A percentile compares a stretch with the other conserved stretches of the same genome.
These are phyloP conservation scores for Eupithecia subfuscata DNA, from an alignment of 2,888 invertebrate species.

Conservation along the genomic window DNA sequence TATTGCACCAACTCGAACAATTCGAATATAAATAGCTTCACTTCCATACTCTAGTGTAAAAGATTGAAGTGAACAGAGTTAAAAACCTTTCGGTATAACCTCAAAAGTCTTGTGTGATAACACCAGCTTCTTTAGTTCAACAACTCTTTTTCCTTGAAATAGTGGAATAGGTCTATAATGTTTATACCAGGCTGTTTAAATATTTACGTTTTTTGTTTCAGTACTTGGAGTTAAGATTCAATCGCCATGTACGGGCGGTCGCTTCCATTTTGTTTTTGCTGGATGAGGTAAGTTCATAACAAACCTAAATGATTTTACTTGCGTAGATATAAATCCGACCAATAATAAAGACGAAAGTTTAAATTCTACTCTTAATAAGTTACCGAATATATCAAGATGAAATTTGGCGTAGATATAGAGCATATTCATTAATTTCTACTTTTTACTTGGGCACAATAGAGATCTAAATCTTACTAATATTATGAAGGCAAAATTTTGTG, in stretches of 20 bases:
- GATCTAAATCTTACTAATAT: no score
- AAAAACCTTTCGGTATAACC: no score
- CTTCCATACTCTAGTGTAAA: not conserved
- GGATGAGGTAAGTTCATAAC: constrained; percentile 87
- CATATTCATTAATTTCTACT: not conserved
- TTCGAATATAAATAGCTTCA: not conserved
- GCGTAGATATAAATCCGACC: not conserved
- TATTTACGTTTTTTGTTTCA: constrained; percentile 57
- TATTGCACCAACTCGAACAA: not conserved
- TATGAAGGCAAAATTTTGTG: no score
- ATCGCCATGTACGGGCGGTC: constrained; percentile 87
- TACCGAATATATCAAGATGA: not conserved
- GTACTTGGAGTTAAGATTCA: constrained; percentile 92
- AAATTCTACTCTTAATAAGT: not conserved
- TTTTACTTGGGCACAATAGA: not conserved
- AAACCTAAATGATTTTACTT: not conserved
- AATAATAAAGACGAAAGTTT: no score
- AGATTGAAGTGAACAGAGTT: not conserved
- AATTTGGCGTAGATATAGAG: not conserved
- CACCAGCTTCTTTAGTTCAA: no score
- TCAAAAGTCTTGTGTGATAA: no score
- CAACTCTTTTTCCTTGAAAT: not conserved
- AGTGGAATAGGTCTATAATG: not conserved
- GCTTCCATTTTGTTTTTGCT: constrained; percentile 91
- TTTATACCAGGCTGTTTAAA: not conserved